Evolutionary conservation across 2,797 vertebrate genomes (phyloP).

Genomic region (Capromys pilorides): DNA sequence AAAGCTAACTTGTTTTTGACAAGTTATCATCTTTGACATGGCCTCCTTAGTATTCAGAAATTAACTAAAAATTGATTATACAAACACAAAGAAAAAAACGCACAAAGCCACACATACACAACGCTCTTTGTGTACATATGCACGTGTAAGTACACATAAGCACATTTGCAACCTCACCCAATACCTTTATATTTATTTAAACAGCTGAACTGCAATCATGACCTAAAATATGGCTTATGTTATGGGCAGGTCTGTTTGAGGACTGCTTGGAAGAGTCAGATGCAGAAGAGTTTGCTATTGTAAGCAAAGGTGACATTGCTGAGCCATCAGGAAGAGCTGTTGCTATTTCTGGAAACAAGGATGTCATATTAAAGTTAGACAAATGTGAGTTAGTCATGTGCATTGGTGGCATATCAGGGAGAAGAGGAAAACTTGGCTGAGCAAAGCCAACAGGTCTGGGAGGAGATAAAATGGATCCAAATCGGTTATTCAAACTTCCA

Average conservation of each 20-base stretch:
- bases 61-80: conserved; percentile 55
- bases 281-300: conserved; percentile 94
- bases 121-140: neutral
- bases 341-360: conserved; percentile 98
- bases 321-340: conserved; percentile 97
- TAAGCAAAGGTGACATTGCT: conserved; percentile 97
- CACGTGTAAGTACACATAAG: conserved; percentile 2
- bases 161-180: conserved; percentile 25
- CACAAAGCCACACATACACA: conserved; percentile 38
- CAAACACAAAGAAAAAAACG: conserved; percentile 15
- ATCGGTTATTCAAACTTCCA: conserved; percentile 95
- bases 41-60: conserved; percentile 46
- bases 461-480: conserved; percentile 98
- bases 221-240: conserved; percentile 99
- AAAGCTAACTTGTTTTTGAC: conserved; percentile 63
- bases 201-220: conserved; percentile 98
- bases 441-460: conserved; percentile 97
- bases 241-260: conserved; percentile 96
- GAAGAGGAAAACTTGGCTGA: conserved; percentile 97
- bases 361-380: conserved; percentile 98
- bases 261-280: conserved; percentile 96
- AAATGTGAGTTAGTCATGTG: conserved; percentile 97
- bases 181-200: conserved; percentile 79
- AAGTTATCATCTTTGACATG: conserved; percentile 59
- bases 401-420: conserved; percentile 98